phyloP scores from a whole-genome alignment of 1,140 invertebrate genomes.

The Zelostemma sp. region DNA sequence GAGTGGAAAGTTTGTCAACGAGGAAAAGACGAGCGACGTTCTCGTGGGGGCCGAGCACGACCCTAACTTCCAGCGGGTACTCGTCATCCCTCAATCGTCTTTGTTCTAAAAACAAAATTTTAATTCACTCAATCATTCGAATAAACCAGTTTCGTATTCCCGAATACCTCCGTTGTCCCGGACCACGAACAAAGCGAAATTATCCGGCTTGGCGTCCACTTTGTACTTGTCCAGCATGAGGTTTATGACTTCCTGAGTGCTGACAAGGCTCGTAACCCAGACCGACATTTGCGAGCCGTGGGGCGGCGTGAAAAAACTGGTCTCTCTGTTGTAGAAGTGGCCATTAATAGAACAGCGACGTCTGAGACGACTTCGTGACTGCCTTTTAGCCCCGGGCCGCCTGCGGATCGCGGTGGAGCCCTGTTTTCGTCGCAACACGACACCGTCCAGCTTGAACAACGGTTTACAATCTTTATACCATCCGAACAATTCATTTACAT shows the following conservation, averaged over 20 bases:
- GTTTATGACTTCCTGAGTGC: constrained; percentile 86
- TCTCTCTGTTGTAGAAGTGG: constrained; percentile 90
- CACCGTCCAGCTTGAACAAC: constrained; percentile 58
- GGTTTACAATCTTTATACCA: no score
- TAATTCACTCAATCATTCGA: background rate
- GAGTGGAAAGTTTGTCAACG: constrained; percentile 80
- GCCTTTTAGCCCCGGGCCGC: constrained; percentile 76
- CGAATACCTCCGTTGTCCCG: constrained; percentile 84
- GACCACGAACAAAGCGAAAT: constrained; percentile 87
- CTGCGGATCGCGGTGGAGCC: constrained; percentile 80
- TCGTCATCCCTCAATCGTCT: constrained; percentile 81
- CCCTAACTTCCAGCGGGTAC: constrained; percentile 82
- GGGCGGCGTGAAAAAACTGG: constrained; percentile 88
- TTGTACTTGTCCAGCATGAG: constrained; percentile 90
- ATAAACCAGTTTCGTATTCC: background rate
- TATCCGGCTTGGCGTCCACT: constrained; percentile 82
- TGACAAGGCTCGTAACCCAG: constrained; percentile 86
- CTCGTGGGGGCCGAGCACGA: constrained; percentile 86
- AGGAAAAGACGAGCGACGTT: constrained; percentile 85
- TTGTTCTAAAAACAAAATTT: constrained; percentile 74
- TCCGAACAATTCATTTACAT: no score
- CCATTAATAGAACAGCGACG: constrained; percentile 89
- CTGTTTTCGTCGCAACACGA: constrained; percentile 64
- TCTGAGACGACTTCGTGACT: constrained; percentile 78
- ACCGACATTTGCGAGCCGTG: constrained; percentile 88